These are phyloP conservation scores for Plebejus anna DNA, from an alignment of 2,888 invertebrate species.

Conservation along the genomic window DNA sequence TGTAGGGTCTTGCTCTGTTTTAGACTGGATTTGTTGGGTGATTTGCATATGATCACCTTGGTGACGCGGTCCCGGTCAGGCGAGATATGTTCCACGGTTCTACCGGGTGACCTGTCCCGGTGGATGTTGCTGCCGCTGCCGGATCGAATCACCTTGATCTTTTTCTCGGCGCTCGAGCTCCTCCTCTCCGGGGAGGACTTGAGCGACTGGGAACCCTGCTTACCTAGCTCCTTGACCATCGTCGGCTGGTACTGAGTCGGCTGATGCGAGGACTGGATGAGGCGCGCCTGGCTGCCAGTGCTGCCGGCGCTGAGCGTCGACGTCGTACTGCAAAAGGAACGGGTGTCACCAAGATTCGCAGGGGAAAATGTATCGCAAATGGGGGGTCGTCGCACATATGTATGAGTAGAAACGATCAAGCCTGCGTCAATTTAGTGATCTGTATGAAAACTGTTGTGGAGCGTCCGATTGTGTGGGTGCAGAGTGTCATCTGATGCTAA, in stretches of 20 bases:
- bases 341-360: conserved; percentile 18
- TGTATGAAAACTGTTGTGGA: conserved; percentile 36
- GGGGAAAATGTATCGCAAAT: conserved; percentile 28
- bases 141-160: conserved; percentile 74
- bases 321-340: conserved; percentile 85
- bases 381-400: conserved; percentile 52
- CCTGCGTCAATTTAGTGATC: conserved; percentile 51
- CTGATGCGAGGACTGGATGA: conserved; percentile 96
- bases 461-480: conserved; percentile 47
- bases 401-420: conserved; percentile 64
- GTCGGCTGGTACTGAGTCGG: conserved; percentile 95
- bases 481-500: conserved; percentile 45
- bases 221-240: conserved; percentile 93
- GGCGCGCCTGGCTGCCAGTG: conserved; percentile 94
- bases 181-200: conserved; percentile 76
- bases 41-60: conserved; percentile 74
- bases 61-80: conserved; percentile 72
- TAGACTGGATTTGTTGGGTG: conserved; percentile 71
- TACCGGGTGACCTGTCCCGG: conserved; percentile 67
- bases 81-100: conserved; percentile 53
- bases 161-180: conserved; percentile 55
- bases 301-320: conserved; percentile 96
- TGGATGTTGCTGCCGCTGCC: conserved; percentile 76
- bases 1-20: conserved; percentile 65
- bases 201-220: conserved; percentile 79